These are phyloP conservation scores for Phortica magna DNA, from an alignment of 2,888 invertebrate species.

Conservation along the genomic window DNA sequence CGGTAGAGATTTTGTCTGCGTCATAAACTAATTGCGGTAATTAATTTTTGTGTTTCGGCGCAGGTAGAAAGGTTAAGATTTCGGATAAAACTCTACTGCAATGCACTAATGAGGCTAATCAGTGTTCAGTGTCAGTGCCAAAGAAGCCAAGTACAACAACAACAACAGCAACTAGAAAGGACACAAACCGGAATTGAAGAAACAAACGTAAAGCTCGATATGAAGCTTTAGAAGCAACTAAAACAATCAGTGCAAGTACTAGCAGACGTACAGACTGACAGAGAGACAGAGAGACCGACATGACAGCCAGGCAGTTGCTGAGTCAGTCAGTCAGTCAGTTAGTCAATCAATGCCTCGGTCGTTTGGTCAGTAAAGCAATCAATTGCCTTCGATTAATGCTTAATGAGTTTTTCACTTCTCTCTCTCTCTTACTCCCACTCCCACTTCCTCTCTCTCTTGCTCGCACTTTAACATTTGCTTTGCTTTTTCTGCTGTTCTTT, in stretches of 20 bases:
- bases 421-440: not conserved
- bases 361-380: not conserved
- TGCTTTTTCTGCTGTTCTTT: conserved; percentile 33
- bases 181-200: too few species aligned
- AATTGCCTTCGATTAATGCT: not conserved
- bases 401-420: not conserved
- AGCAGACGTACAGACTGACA: too few species aligned
- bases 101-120: conserved; percentile 3
- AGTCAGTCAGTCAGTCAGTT: not conserved
- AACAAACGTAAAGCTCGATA: not conserved
- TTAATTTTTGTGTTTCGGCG: conserved; percentile 51
- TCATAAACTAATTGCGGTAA: conserved; percentile 59
- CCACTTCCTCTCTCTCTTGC: not conserved
- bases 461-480: conserved; percentile 34
- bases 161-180: too few species aligned
- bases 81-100: not conserved
- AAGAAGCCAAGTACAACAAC: too few species aligned
- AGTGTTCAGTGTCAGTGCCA: not conserved
- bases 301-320: not conserved
- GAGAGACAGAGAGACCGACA: not conserved
- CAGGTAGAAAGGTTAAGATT: not conserved
- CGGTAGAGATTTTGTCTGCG: conserved; percentile 32
- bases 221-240: not conserved
- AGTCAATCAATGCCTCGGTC: not conserved
- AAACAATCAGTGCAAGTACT: too few species aligned